Percentiles rank a stretch among this genome's conserved stretches.
Conservation (phyloP, 64 coral and sea anemone species). For the Pocillopora verrucosa region DNA sequence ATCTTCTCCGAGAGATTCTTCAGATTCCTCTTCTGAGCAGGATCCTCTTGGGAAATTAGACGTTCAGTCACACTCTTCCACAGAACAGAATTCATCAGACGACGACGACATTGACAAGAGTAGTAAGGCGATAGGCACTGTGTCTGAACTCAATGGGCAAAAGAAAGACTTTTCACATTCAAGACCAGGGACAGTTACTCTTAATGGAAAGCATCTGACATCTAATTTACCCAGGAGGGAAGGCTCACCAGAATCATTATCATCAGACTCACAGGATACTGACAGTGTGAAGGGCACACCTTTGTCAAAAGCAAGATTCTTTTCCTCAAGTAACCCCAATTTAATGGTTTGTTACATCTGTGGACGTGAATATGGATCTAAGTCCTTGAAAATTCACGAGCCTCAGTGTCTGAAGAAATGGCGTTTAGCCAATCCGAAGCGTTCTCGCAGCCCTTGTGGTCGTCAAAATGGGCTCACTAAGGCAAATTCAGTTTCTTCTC, state of each 20-base stretch:
- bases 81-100: conserved; percentile 42
- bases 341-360: conserved; percentile 91
- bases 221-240: background rate
- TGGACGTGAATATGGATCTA: conserved; percentile 93
- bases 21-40: conserved; percentile 50
- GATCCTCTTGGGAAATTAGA: conserved; percentile 12
- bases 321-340: conserved; percentile 70
- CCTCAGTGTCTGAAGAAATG: conserved; percentile 93
- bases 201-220: background rate
- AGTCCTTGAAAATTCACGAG: conserved; percentile 93
- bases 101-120: conserved; percentile 30
- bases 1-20: conserved; percentile 16
- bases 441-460: conserved; percentile 65
- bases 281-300: background rate
- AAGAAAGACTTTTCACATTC: background rate
- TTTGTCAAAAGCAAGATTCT: conserved; percentile 24
- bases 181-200: background rate
- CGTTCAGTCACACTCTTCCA: conserved; percentile 27
- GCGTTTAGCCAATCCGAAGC: conserved; percentile 84
- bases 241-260: conserved; percentile 50
- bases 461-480: conserved; percentile 8
- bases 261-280: conserved; percentile 55
- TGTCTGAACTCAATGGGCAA: background rate
- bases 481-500: conserved; percentile 53
- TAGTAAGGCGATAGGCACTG: conserved; percentile 2